A percentile compares a stretch with the other conserved stretches of the same genome.
Conservation (phyloP, 2,888 invertebrate species). For the Hedychridium roseum region DNA sequence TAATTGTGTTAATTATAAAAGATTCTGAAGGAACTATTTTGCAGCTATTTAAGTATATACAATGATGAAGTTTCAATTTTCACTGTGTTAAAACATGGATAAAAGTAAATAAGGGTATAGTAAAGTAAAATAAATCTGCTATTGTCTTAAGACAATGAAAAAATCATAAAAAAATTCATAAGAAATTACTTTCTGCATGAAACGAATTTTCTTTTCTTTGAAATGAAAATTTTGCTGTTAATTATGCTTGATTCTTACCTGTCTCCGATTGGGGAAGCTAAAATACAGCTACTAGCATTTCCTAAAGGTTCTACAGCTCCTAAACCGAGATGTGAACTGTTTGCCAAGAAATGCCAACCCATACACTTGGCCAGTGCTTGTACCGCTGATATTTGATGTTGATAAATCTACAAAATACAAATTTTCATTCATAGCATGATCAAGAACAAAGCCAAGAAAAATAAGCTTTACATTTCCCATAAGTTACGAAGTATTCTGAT, state of each 20-base stretch:
- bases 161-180: no score
- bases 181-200: no score
- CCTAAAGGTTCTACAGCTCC: constrained; percentile 92
- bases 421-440: neutral
- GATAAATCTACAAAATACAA: constrained; percentile 77
- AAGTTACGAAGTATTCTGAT: no score
- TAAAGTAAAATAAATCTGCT: neutral
- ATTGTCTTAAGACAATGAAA: no score
- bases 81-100: no score
- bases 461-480: constrained; percentile 18
- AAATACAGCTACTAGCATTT: constrained; percentile 89
- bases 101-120: neutral
- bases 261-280: constrained; percentile 88
- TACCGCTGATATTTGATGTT: constrained; percentile 92
- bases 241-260: constrained; percentile 65
- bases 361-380: constrained; percentile 91
- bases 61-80: no score
- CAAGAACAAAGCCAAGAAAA: constrained; percentile 1
- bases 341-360: constrained; percentile 94
- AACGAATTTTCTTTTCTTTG: no score
- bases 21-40: neutral
- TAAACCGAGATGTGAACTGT: constrained; percentile 86
- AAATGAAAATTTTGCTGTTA: no score
- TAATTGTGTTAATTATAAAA: neutral
- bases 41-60: no score